phyloP scores from a whole-genome alignment of 2,797 vertebrate genomes.

The Florisuga fusca region DNA sequence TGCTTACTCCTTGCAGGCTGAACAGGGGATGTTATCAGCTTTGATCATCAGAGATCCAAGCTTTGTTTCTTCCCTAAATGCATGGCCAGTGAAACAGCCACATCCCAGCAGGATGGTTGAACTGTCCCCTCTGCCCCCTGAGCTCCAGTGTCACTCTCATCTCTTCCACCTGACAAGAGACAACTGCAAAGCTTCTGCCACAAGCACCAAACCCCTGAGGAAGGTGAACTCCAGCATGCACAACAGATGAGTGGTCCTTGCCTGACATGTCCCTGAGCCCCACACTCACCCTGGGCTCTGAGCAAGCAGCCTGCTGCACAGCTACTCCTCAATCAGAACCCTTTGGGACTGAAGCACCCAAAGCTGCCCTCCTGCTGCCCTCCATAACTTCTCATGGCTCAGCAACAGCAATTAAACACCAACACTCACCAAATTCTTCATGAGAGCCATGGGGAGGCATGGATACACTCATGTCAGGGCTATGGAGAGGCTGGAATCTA shows the following conservation, averaged over 20 bases:
- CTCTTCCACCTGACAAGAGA: neutral
- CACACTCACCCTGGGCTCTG: neutral
- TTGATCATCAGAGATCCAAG: neutral
- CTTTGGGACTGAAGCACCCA: neutral
- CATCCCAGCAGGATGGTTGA: neutral
- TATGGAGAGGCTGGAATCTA: slow-evolving; percentile 91
- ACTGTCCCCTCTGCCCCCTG: neutral
- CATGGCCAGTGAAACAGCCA: neutral
- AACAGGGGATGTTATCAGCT: neutral
- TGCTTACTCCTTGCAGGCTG: neutral
- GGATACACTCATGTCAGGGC: slow-evolving; percentile 78
- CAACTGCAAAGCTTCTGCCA: neutral
- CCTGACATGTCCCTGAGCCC: neutral
- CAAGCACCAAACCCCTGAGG: neutral
- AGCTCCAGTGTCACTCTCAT: neutral
- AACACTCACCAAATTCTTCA: slow-evolving; percentile 86
- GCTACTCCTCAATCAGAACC: neutral
- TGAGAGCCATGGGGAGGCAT: slow-evolving; percentile 83
- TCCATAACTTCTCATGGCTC: neutral
- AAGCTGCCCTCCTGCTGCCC: neutral
- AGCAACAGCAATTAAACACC: neutral
- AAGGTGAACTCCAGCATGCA: neutral
- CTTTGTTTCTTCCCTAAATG: neutral
- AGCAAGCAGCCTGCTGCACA: neutral
- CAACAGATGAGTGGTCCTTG: neutral